Conservation (phyloP, 2,113 vertebrate species). For the Paramormyrops kingsleyae region DNA sequence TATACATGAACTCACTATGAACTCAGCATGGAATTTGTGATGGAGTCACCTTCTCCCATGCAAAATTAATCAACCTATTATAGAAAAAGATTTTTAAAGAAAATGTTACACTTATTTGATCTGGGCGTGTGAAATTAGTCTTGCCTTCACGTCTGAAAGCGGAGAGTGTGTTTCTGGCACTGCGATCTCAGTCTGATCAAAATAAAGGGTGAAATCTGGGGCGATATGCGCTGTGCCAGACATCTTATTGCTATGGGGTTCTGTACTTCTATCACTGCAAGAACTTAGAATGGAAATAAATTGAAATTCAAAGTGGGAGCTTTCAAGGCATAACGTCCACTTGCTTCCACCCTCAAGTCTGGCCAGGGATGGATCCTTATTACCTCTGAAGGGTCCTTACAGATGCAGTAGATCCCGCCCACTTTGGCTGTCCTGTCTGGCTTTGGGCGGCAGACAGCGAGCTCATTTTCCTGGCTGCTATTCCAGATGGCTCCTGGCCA, state of each 20-base stretch:
- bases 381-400: neutral
- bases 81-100: neutral
- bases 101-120: neutral
- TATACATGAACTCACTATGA: neutral
- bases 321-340: neutral
- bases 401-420: neutral
- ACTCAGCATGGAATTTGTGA: slow-evolving; percentile 6
- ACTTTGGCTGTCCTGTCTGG: neutral
- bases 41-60: too few relatives aligned
- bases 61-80: neutral
- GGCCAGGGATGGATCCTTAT: neutral
- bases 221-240: neutral
- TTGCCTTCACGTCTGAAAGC: neutral
- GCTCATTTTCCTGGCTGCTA: neutral
- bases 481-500: neutral
- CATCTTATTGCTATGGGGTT: neutral
- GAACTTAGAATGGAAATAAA: neutral
- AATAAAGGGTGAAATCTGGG: neutral
- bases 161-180: neutral
- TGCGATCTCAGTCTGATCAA: neutral
- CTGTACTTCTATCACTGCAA: neutral
- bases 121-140: neutral
- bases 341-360: neutral
- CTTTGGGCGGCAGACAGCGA: neutral
- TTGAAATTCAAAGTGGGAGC: neutral